Evolutionary conservation across 2,113 vertebrate species (phyloP).

Genomic region (Grantiella picta): DNA sequence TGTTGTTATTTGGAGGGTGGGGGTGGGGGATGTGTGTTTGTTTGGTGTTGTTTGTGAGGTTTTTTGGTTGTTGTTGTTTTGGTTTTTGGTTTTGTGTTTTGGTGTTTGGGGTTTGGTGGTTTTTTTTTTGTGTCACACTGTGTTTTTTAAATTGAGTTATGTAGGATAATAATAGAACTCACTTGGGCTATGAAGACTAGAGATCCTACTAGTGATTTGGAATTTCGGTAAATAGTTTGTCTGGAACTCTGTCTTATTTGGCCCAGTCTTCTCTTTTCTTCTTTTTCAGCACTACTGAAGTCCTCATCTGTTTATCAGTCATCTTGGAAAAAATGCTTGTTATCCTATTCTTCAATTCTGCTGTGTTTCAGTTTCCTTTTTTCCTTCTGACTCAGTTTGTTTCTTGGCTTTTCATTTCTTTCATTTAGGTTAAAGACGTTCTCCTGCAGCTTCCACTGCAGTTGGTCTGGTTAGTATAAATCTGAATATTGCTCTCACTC

Average conservation of each 20-base stretch:
- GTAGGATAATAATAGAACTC: neutral
- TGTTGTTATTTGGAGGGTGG: neutral
- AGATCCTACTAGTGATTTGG: neutral
- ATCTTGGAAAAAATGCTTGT: neutral
- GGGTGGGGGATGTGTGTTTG: rapidly evolving
- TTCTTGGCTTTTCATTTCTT: neutral
- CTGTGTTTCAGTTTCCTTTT: neutral
- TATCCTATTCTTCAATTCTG: neutral
- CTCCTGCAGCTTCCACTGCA: neutral
- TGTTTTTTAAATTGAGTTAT: neutral
- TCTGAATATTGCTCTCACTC: neutral
- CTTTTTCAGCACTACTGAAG: neutral
- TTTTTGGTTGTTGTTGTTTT: neutral
- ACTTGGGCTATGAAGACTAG: neutral
- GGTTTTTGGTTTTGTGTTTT: neutral
- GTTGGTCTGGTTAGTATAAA: neutral
- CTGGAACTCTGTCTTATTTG: neutral
- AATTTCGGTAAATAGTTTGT: neutral
- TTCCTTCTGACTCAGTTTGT: neutral
- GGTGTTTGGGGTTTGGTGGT: neutral
- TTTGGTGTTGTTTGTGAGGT: neutral
- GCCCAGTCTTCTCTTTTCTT: neutral
- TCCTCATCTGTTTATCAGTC: neutral
- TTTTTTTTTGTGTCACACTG: neutral
- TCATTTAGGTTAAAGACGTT: neutral